These are phyloP conservation scores for Scomber japonicus DNA, from an alignment of 2,113 vertebrate genomes.

Conservation along the genomic window DNA sequence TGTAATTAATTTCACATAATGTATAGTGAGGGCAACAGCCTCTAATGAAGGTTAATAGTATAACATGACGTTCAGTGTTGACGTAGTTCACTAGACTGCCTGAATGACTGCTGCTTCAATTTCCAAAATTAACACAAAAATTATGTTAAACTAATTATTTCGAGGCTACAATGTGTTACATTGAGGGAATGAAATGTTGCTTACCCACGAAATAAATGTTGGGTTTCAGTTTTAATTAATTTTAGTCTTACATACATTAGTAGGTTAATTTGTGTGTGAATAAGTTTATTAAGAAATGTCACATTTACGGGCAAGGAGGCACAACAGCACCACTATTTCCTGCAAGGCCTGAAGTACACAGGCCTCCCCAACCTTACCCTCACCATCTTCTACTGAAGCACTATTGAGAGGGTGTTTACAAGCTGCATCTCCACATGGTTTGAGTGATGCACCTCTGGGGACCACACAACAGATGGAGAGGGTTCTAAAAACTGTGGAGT, in stretches of 20 bases:
- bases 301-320: no score
- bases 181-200: neutral
- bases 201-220: neutral
- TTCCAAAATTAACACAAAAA: neutral
- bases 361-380: no score
- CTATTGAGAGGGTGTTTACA: no score
- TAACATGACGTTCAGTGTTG: constrained; percentile 39
- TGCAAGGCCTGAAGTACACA: no score
- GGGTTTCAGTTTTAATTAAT: neutral
- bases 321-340: no score
- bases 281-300: neutral
- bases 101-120: neutral
- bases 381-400: no score
- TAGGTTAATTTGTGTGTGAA: neutral
- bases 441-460: no score
- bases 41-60: constrained; percentile 72
- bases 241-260: neutral
- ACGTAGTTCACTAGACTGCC: constrained; percentile 40
- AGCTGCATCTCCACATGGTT: no score
- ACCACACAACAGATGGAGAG: no score
- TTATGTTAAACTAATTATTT: constrained; percentile 4
- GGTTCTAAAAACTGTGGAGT: no score
- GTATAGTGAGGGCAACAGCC: constrained; percentile 52
- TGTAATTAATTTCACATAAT: constrained; percentile 72
- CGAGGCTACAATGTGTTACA: neutral